phyloP scores from a whole-genome alignment of 2,113 vertebrate genomes.

The Pelecanoides urinatrix region DNA sequence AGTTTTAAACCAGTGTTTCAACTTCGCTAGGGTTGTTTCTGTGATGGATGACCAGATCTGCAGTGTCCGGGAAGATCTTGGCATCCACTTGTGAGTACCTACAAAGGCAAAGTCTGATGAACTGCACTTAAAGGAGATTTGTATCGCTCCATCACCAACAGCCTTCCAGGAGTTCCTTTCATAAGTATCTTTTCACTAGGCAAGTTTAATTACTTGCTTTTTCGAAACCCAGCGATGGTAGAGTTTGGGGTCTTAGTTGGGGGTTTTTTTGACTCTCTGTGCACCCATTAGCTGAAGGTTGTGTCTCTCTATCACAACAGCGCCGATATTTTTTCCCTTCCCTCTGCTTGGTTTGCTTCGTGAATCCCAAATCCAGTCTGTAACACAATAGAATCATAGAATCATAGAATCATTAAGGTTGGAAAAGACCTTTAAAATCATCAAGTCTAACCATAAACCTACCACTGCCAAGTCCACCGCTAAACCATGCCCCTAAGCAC shows the following conservation, averaged over 20 bases:
- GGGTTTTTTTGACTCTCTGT: not conserved
- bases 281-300: not conserved
- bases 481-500: too few species aligned
- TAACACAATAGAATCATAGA: too few species aligned
- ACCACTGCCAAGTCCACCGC: too few species aligned
- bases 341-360: not conserved
- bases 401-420: too few species aligned
- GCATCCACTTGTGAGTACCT: conserved; percentile 18
- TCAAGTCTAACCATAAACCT: too few species aligned
- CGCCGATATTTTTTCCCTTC: not conserved
- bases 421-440: too few species aligned
- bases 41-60: conserved; percentile 5
- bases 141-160: not conserved
- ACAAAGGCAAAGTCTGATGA: conserved; percentile 5
- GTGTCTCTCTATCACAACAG: not conserved
- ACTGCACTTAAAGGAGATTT: not conserved
- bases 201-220: not conserved
- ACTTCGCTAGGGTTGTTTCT: not conserved
- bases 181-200: not conserved
- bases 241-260: not conserved
- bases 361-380: not conserved
- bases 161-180: not conserved
- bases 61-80: conserved; percentile 10
- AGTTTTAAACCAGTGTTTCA: not conserved
- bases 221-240: not conserved